Percentiles rank a stretch among this genome's conserved stretches.
phyloP scores from a whole-genome alignment of 1,140 invertebrate species.

The Meloidogyne hapla region DNA sequence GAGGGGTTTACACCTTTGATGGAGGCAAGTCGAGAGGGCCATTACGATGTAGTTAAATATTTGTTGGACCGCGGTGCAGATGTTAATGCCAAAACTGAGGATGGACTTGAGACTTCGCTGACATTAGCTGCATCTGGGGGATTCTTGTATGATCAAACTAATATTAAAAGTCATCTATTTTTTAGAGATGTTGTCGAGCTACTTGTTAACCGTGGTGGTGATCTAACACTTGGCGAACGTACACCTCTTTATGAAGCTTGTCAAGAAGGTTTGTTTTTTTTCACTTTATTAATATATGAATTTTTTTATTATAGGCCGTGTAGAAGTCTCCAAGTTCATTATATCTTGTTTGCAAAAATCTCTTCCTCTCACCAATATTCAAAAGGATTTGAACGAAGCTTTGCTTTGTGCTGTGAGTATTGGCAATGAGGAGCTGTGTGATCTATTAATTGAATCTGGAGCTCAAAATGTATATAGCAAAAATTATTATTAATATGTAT shows the following conservation, averaged over 20 bases:
- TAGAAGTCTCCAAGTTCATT: conserved; percentile 23
- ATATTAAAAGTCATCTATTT: background rate
- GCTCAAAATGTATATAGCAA: conserved; percentile 65
- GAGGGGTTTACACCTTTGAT: conserved; percentile 80
- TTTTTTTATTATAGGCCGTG: conserved; percentile 25
- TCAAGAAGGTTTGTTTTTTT: conserved; percentile 68
- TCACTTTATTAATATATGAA: conserved; percentile 44
- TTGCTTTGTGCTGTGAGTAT: conserved; percentile 67
- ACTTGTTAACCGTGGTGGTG: conserved; percentile 88
- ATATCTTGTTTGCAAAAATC: conserved; percentile 16
- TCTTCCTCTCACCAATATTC: conserved; percentile 22
- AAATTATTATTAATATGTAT: background rate
- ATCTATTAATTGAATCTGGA: conserved; percentile 64
- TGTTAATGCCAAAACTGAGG: conserved; percentile 95
- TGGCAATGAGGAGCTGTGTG: conserved; percentile 66
- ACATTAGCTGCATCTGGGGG: conserved; percentile 95
- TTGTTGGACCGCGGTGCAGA: conserved; percentile 74
- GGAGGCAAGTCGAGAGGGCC: conserved; percentile 95
- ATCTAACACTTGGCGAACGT: conserved; percentile 89
- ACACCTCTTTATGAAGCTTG: conserved; percentile 97
- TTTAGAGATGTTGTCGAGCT: conserved; percentile 77
- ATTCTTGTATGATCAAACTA: conserved; percentile 70
- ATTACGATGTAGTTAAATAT: conserved; percentile 66
- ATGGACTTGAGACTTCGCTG: conserved; percentile 79
- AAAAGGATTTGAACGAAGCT: conserved; percentile 63